Base-by-base conservation (phyloP, 2,113 vertebrate species). In the Varanus salvator region DNA sequence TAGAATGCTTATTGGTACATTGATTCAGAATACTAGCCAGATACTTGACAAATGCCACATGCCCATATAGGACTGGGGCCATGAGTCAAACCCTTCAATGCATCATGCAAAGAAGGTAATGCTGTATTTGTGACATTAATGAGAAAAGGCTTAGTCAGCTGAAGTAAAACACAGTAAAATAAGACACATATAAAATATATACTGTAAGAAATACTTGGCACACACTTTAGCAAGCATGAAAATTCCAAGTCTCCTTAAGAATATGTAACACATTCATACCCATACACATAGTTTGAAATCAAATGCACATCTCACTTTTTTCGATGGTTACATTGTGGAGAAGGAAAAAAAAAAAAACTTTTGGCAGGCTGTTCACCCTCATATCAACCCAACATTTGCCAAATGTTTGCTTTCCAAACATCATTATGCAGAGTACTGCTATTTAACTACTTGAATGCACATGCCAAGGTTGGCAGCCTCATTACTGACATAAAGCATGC, bases 371-470 rank as follows among this genome's bases (percentile, higher is more conserved):
- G 90, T 89, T 95, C 93, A 94, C 94, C 93, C 94, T 92, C 74
- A 0, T 92, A 93, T 90, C 95, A 95, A 94, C 91, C 91, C 92
- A 96, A 95, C 84, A 71, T 71, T 76, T 85, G 64, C 82, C 75
- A 89, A 89, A 89, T 85, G 91, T 96, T 95, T 96, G 87, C 93
- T 94, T 93, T 95, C 80, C 93, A 95, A 96, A 94, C 68, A 90
- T 76, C 54, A 2, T 89, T 89, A 15, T 68, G 89, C 44, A 93
- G 84, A 3, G 2, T n/a, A 64, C 72, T 80, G 88, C 57, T 90
- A 94, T 94, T 92, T 94, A 91, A 89, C 60, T 91, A 92, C 92
- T 81, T 89, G 60, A 91, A 54, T 0, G 76, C 27, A 75, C 1
- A 3, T 82, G 92, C 94, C 92, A 95, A 93, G 87, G 12, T 91